A percentile compares a stretch with the other conserved stretches of the same genome.
These are phyloP conservation scores for Phylloscopus trochilus DNA, from an alignment of 2,113 vertebrate genomes.

Conservation along the genomic window DNA sequence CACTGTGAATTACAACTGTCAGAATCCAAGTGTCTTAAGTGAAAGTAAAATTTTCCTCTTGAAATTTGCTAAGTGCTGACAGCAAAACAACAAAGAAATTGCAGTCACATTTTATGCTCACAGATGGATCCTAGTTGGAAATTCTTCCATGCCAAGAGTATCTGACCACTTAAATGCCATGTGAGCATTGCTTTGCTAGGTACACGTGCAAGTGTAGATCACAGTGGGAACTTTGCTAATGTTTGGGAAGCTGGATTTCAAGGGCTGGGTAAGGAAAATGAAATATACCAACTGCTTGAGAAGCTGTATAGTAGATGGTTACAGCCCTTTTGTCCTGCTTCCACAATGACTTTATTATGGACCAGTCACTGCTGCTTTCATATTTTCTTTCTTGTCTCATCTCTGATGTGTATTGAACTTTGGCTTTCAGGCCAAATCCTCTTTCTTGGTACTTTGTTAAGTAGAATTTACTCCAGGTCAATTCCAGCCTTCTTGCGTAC, in stretches of 20 bases:
- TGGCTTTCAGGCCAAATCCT: background rate
- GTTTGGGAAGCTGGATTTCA: background rate
- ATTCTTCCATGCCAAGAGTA: background rate
- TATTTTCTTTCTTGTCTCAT: background rate
- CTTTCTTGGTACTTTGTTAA: background rate
- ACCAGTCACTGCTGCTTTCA: background rate
- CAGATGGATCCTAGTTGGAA: constrained; percentile 16
- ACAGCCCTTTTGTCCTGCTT: background rate
- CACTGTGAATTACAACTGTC: background rate
- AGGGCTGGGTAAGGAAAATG: background rate
- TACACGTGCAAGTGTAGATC: background rate
- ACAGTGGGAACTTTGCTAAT: background rate
- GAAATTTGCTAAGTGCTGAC: background rate
- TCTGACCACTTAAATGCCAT: background rate
- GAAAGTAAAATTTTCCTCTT: background rate
- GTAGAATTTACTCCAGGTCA: background rate
- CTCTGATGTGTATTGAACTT: background rate
- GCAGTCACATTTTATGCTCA: background rate
- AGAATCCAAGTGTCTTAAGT: background rate
- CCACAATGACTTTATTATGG: background rate
- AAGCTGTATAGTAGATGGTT: background rate
- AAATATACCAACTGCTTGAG: background rate
- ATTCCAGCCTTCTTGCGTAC: background rate
- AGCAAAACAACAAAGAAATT: background rate
- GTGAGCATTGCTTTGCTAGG: background rate